phyloP scores from a whole-genome alignment of 2,888 invertebrate species.

The Aspidiotus rigidus region DNA sequence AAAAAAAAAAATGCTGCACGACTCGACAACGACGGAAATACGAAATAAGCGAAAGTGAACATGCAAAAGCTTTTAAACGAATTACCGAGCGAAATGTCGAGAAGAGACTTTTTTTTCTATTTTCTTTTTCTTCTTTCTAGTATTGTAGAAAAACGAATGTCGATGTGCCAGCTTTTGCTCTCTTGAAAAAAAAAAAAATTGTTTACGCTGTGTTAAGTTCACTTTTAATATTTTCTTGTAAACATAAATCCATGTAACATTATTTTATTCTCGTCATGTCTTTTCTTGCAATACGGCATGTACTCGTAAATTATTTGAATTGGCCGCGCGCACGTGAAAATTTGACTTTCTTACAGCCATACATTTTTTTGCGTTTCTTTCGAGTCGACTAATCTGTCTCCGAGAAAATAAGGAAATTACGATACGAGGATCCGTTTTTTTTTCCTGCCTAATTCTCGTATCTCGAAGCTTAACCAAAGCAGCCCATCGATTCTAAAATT shows the following conservation, averaged over 20 bases:
- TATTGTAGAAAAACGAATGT: not conserved
- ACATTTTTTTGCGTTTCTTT: too few species aligned
- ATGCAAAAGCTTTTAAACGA: slow-evolving; percentile 32
- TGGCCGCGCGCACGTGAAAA: not conserved
- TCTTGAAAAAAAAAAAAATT: not conserved
- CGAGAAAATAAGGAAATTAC: too few species aligned
- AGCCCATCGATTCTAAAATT: too few species aligned
- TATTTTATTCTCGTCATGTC: not conserved
- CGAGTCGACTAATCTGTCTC: too few species aligned
- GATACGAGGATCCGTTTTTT: too few species aligned
- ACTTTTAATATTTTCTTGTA: not conserved
- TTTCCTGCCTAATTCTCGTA: too few species aligned
- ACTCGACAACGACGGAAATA: slow-evolving; percentile 13
- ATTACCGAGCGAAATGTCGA: slow-evolving; percentile 16
- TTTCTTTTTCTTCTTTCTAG: too few species aligned
- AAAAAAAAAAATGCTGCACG: too few species aligned
- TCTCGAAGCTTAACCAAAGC: too few species aligned
- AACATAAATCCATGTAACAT: slow-evolving; percentile 1
- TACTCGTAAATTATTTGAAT: not conserved
- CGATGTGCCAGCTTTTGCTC: not conserved
- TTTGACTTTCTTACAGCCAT: not conserved
- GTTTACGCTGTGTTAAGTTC: slow-evolving; percentile 4
- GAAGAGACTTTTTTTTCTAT: not conserved
- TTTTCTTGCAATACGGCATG: not conserved
- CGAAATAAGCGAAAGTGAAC: slow-evolving; percentile 31